phyloP scores from a whole-genome alignment of 2,797 vertebrate species.

The Xerus rutilus region DNA sequence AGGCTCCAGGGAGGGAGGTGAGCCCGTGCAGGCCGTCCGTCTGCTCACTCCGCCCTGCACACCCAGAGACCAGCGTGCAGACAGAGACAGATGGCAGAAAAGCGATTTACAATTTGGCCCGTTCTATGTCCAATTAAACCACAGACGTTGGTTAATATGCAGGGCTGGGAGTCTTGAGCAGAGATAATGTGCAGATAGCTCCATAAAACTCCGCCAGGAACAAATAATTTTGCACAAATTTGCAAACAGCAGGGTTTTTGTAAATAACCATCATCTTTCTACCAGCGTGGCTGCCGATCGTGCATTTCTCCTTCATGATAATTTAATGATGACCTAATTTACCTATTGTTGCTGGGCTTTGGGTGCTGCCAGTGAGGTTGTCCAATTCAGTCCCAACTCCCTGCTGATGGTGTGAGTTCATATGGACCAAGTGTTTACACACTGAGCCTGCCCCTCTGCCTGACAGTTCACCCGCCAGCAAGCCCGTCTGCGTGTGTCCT shows the following conservation, averaged over 20 bases:
- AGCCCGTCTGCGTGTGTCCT: fast-evolving
- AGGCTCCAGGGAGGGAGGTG: not conserved
- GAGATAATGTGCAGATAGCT: slow-evolving; percentile 72
- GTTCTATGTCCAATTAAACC: slow-evolving; percentile 84
- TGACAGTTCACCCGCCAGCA: not conserved
- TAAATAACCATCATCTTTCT: slow-evolving; percentile 85
- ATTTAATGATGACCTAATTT: slow-evolving; percentile 88
- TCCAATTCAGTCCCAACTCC: slow-evolving; percentile 85
- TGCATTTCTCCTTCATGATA: slow-evolving; percentile 84
- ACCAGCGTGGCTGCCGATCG: slow-evolving; percentile 78
- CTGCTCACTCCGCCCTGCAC: not conserved
- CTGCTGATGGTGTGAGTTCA: slow-evolving; percentile 83
- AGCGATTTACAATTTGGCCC: slow-evolving; percentile 82
- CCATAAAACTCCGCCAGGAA: slow-evolving; percentile 63
- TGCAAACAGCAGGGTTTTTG: slow-evolving; percentile 83
- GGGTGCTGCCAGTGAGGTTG: slow-evolving; percentile 77
- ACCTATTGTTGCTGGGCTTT: slow-evolving; percentile 80
- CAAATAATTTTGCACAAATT: slow-evolving; percentile 78
- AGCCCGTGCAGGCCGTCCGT: not conserved
- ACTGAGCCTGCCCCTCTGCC: slow-evolving; percentile 65
- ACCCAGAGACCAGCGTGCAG: not conserved
- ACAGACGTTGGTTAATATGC: slow-evolving; percentile 81
- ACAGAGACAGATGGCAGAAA: slow-evolving; percentile 84
- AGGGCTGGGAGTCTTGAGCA: slow-evolving; percentile 67
- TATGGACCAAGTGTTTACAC: slow-evolving; percentile 86